Base-by-base conservation (phyloP, 1,140 invertebrate genomes). In the Drosophila insularis region DNA sequence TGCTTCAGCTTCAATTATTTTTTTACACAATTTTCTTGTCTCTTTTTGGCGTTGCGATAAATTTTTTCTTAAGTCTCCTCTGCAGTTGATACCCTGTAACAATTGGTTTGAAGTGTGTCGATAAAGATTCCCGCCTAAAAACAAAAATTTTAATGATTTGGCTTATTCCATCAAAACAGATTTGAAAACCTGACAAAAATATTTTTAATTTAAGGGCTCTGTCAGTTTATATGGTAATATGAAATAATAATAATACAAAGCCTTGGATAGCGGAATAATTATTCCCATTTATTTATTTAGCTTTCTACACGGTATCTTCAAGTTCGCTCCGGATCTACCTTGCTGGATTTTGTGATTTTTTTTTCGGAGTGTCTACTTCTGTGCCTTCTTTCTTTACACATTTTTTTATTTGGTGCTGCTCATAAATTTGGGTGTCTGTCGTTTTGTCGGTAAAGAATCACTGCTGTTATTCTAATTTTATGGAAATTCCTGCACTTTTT, bases 391-490 rank as follows among this genome's bases (percentile, higher is more conserved):
- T 69, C 61, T 63, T 72, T 78, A 78, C 60, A 81, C 78, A 79
- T 3, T 64, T 54, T 55, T 50, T 21, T 75, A 75, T 87, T 71
- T 54, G 84, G 77, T 63, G 84, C 66, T 84, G 80, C 80, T 87
- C 84, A 87, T 87, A 87, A 87, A 87, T 87, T 77, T 62, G 53
- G 69, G 58, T 68, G 78, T 80, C 74, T 78, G 81, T 87, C 78
- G 65, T 40, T 46, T 53, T 54, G 46, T 61, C 64, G 61, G 76
- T 89, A 89, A 87, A 89, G 84, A 87, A 87, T 89, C 84, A 78
- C 80, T 87, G 82, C 78, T 78, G 84, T 89, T 89, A 89, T 89
- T 89, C 84, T 89, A 89, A 89, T 89, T 89, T 89, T 89, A 89
- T 89, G 84, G 84, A 89, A 89, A 89, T 89, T 89, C 84, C 84